Evolutionary conservation across 2,797 vertebrate species (phyloP).

Genomic region (Cossypha dichroa): DNA sequence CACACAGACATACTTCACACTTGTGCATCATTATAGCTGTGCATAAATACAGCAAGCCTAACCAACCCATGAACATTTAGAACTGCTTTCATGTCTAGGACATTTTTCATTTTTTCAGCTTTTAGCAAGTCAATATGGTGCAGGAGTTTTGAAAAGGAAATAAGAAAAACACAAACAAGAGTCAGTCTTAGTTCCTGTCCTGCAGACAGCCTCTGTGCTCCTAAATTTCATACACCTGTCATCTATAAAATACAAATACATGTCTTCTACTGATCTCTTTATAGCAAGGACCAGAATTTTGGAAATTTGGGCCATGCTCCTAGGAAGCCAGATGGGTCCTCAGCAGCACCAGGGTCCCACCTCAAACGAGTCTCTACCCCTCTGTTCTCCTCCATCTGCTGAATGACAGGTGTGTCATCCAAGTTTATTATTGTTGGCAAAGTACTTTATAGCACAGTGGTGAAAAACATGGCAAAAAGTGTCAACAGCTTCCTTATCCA

Average conservation of each 20-base stretch:
- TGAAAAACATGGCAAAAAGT: background rate
- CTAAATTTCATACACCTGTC: background rate
- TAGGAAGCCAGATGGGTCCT: background rate
- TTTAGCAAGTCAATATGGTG: background rate
- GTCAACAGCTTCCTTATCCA: background rate
- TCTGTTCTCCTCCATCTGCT: background rate
- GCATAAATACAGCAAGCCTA: background rate
- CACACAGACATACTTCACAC: background rate
- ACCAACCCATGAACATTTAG: background rate
- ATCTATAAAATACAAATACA: background rate
- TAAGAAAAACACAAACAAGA: background rate
- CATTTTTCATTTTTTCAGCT: background rate
- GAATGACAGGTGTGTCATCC: background rate
- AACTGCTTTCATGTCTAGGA: background rate
- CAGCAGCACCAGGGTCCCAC: background rate
- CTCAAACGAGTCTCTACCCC: background rate
- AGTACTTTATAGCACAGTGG: background rate
- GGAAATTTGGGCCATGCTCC: background rate
- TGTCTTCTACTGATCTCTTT: background rate
- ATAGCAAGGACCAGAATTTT: background rate
- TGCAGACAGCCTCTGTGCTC: background rate
- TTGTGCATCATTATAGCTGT: background rate
- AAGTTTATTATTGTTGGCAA: background rate
- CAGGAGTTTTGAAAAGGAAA: background rate
- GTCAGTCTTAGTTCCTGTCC: background rate